Evolutionary conservation across 1,140 invertebrate species (phyloP), one percentile per base, ranked within the genome.

Genomic region (Sitophilus oryzae): DNA sequence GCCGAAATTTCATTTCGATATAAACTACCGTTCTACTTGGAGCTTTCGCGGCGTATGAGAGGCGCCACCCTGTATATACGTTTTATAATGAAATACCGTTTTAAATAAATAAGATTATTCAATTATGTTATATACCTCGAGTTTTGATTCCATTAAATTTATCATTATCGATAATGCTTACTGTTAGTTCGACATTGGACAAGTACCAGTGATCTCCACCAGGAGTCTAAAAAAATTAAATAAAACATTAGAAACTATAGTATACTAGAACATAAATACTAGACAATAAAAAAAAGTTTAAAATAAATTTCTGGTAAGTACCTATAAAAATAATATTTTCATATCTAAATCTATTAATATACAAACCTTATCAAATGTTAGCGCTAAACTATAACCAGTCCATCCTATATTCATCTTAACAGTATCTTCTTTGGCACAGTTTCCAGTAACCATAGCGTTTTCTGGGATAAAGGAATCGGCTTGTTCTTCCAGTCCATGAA

Each of bases 161-260:
- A 9, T 57, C 72, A 49, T 77, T 68, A 62, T 76, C 77, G 16
- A 76, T 74, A n/a, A n/a, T n/a, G 49, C 61, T 77, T 66, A 66
- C 75, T 68, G 70, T 79, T 42, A 91, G 69, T 64, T 84, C 80
- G 35, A 91, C 79, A 59, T 80, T 81, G 50, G 82, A 83, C 3
- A 88, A 82, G 64, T 90, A 91, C 88, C 88, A 92, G 58, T 85
- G 78, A 68, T 92, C 89, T 4, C 88, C 87, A 10, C 88, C 88
- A 11, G 86, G 86, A 34, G 84, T 86, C 84, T 88, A 68, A 42
- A 75, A 75, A 48, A 43, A 20, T n/a, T 14, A 5, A 43, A 43
- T 11, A 30, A 1, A 23, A 3, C 51, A 10, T 43, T 19, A 35
- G 18, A 55, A 59, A 20, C 5, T 2, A 20, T 9, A 36, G 14